Evolutionary conservation across 2,888 invertebrate genomes (phyloP).

Genomic region (Trissolcus brochymenae): DNA sequence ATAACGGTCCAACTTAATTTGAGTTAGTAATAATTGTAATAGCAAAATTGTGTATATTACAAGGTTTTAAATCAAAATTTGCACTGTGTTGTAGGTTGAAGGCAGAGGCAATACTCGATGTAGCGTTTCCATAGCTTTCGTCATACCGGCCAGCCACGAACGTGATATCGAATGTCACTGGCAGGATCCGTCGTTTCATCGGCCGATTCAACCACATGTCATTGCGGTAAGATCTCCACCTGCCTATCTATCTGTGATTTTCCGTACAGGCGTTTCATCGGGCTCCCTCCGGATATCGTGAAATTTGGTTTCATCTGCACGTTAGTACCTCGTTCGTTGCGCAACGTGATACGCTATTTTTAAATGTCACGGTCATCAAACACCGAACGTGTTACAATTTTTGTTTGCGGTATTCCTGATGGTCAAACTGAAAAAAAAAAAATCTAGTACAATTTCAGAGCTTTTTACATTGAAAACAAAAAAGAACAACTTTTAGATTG

Average conservation of each 20-base stretch:
- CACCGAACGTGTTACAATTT: conserved; percentile 9
- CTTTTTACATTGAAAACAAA: too few species aligned
- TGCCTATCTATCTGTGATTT: conserved; percentile 70
- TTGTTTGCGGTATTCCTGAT: neutral
- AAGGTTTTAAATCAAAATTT: conserved; percentile 19
- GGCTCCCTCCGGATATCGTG: conserved; percentile 58
- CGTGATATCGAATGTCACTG: conserved; percentile 76
- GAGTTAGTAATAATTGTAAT: conserved; percentile 4
- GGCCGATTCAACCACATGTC: conserved; percentile 75
- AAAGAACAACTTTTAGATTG: too few species aligned
- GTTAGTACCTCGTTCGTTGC: conserved; percentile 35
- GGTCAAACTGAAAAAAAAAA: neutral
- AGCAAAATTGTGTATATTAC: conserved; percentile 1
- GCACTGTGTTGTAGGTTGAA: conserved; percentile 42
- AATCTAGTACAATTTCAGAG: too few species aligned
- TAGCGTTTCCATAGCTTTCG: conserved; percentile 59
- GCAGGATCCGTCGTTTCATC: conserved; percentile 76
- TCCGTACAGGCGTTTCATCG: conserved; percentile 69
- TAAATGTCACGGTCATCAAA: conserved; percentile 35
- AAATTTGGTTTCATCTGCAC: conserved; percentile 56
- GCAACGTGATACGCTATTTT: conserved; percentile 34
- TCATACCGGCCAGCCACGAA: conserved; percentile 67
- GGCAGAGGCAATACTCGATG: conserved; percentile 54
- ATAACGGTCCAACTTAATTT: neutral
- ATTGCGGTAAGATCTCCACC: conserved; percentile 75